These are phyloP conservation scores for Arbacia lixula DNA, from an alignment of 53 echinoderm and acorn worm genomes.

Conservation along the genomic window DNA sequence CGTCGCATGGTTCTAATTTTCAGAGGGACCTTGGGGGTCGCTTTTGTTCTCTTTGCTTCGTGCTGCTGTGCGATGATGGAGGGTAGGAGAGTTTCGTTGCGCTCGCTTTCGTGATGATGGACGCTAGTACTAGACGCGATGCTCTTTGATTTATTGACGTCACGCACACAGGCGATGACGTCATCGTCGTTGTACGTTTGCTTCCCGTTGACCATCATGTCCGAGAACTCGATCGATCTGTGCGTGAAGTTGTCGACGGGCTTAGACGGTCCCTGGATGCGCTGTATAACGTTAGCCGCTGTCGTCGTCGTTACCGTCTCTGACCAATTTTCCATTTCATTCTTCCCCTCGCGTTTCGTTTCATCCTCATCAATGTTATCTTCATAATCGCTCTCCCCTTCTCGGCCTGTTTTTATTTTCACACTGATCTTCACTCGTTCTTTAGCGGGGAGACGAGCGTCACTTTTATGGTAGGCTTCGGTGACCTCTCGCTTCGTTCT, in stretches of 20 bases:
- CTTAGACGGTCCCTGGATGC: slow-evolving; percentile 9
- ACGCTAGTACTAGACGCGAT: background rate
- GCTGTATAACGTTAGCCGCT: background rate
- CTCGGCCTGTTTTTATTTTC: background rate
- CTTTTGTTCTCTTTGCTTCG: background rate
- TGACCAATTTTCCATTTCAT: too few relatives aligned
- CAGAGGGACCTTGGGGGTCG: background rate
- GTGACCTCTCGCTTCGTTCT: background rate
- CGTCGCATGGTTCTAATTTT: slow-evolving; percentile 12
- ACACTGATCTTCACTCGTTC: background rate
- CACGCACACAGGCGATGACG: slow-evolving; percentile 32
- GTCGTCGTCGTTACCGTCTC: background rate
- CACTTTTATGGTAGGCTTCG: too few relatives aligned
- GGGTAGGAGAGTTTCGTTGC: background rate
- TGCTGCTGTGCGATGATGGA: background rate
- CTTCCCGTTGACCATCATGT: slow-evolving; percentile 14
- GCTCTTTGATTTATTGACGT: slow-evolving; percentile 13
- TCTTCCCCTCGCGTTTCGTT: background rate
- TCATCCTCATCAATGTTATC: background rate
- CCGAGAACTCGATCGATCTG: slow-evolving; percentile 17
- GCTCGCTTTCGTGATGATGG: background rate
- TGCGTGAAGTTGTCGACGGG: slow-evolving; percentile 15
- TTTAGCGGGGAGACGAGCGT: too few relatives aligned
- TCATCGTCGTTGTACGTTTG: slow-evolving; percentile 43
- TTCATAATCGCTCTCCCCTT: background rate